Evolutionary conservation across 2,888 invertebrate genomes (phyloP).

Genomic region (Rhagium mordax): DNA sequence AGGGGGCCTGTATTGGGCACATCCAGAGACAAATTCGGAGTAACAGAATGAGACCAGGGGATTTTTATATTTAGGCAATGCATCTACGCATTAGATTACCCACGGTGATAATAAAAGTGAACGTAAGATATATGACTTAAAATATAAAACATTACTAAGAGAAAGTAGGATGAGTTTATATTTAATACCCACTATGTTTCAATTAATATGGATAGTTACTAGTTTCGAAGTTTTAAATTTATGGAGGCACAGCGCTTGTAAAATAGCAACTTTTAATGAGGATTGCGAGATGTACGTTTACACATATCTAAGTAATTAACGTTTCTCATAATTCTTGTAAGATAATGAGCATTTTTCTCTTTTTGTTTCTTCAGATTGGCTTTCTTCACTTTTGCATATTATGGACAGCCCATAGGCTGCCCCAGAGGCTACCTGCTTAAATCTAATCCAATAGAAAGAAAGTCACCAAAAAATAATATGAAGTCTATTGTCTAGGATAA

Average conservation of each 20-base stretch:
- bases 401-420: neutral
- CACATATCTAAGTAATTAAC: neutral
- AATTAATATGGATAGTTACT: conserved; percentile 16
- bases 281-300: neutral
- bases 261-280: neutral
- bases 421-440: too few species aligned
- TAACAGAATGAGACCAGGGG: neutral
- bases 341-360: neutral
- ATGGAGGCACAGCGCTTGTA: neutral
- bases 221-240: neutral
- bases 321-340: neutral
- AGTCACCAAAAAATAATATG: too few species aligned
- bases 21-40: too few species aligned
- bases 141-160: conserved; percentile 15
- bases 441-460: too few species aligned
- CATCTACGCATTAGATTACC: conserved; percentile 12
- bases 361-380: neutral
- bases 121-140: conserved; percentile 17
- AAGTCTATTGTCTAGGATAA: too few species aligned
- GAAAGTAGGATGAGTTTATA: conserved; percentile 29
- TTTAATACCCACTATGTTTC: conserved; percentile 23
- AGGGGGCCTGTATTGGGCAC: too few species aligned
- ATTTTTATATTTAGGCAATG: neutral
- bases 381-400: neutral
- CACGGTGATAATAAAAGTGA: conserved; percentile 29